A percentile compares a stretch with the other conserved stretches of the same genome.
These are phyloP conservation scores for Polyploca ridens DNA, from an alignment of 2,888 invertebrate genomes.

Conservation along the genomic window DNA sequence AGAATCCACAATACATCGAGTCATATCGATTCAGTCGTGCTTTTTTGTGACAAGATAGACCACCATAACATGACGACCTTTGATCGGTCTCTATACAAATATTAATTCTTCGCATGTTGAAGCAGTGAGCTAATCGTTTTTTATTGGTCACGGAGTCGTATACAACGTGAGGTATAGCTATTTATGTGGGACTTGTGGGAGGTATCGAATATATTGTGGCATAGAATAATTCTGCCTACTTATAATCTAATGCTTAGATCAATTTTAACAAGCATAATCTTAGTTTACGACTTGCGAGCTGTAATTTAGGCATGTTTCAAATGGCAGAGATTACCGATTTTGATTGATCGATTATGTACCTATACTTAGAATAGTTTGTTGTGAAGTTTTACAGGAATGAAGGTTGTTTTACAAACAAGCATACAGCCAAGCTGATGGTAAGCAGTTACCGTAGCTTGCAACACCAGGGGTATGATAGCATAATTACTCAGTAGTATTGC, in stretches of 20 bases:
- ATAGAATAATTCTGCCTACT: constrained; percentile 9
- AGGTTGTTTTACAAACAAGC: neutral
- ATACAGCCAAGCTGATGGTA: neutral
- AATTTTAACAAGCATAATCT: constrained; percentile 13
- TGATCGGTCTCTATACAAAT: constrained; percentile 75
- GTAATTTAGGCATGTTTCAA: constrained; percentile 12
- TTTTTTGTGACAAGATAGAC: constrained; percentile 67
- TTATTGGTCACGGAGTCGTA: constrained; percentile 60
- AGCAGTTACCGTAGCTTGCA: neutral
- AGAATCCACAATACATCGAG: neutral
- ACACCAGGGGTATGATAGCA: too few species aligned
- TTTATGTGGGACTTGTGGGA: constrained; percentile 61
- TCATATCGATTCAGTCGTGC: constrained; percentile 44
- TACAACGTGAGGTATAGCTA: constrained; percentile 32
- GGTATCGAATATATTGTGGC: constrained; percentile 16
- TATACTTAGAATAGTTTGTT: neutral
- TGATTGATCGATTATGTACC: neutral
- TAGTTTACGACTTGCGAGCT: constrained; percentile 2
- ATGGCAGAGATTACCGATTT: constrained; percentile 11
- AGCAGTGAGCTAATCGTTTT: constrained; percentile 66
- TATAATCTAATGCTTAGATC: constrained; percentile 11
- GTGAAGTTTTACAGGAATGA: neutral
- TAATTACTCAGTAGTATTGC: too few species aligned
- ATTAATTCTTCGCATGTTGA: constrained; percentile 71
- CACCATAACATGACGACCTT: constrained; percentile 63